phyloP scores from a whole-genome alignment of 2,113 vertebrate genomes.

The Vicugna pacos region DNA sequence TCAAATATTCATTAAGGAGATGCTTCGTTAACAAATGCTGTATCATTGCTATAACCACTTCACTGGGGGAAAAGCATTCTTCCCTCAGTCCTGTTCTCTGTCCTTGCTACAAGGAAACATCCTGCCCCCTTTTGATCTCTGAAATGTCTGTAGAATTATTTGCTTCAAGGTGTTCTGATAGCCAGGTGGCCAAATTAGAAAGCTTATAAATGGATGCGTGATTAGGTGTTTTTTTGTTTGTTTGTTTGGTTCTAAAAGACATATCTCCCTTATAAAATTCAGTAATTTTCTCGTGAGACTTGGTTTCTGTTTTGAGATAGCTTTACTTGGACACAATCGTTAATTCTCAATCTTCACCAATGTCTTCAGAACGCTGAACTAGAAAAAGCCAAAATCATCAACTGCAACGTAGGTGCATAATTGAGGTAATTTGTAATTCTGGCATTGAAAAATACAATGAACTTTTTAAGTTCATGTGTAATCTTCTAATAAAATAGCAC shows the following conservation, averaged over 20 bases:
- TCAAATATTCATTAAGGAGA: neutral
- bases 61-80: neutral
- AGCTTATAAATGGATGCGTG: neutral
- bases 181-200: neutral
- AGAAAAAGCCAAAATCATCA: neutral
- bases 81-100: neutral
- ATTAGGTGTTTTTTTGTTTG: neutral
- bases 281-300: neutral
- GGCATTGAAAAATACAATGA: slow-evolving; percentile 3
- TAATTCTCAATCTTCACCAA: neutral
- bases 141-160: neutral
- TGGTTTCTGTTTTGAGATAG: neutral
- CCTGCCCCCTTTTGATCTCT: neutral
- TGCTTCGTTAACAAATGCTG: neutral
- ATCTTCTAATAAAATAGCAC: neutral
- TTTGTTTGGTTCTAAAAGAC: neutral
- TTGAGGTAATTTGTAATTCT: neutral
- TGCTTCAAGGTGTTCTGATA: neutral
- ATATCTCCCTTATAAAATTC: neutral
- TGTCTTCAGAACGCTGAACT: neutral
- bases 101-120: neutral
- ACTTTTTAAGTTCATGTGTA: neutral
- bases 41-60: neutral
- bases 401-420: neutral
- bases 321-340: neutral